Evolutionary conservation across 2,888 invertebrate species (phyloP), one percentile per base, ranked within the genome.

Genomic region (Augiades crinisus): DNA sequence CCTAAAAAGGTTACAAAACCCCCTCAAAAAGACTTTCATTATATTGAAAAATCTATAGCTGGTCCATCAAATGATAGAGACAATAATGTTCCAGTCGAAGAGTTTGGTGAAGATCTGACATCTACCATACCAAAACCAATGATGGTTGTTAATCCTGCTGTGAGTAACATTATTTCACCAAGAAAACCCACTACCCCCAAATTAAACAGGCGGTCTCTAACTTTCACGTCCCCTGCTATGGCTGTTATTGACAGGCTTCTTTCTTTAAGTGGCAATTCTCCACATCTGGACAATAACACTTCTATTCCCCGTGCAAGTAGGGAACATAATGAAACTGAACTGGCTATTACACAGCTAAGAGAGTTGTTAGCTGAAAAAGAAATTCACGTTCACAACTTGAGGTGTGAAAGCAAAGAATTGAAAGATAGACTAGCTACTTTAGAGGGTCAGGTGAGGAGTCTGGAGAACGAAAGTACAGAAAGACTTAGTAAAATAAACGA

Each of bases 351-450:
- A 7, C 82, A 89, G 55, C 67, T 92, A 17, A 80, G 91, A 62
- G 87, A 91, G 56, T 73, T 91, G 34, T 83, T 92, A 54, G 77
- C 91, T 21, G 90, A 91, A 65, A 89, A 91, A 57, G 92, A 92
- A 72, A 80, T 90, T 38, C 76, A 88, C 55, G 78, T 91, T 27
- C 88, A 90, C 60, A 85, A 85, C 58, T 81, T 91, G 53, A 81
- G 87, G 64, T 80, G 81, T 8, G 86, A 91, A 58, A 84, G 83
- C 49, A 84, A 86, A 55, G 86, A 90, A 58, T 64, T 91, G 34
- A 87, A 85, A 53, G 84, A 85, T 45, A 85, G 91, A 68, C 78
- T 91, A 52, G 56, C 63, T 10, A 64, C 62, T 16, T 67, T 88
- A 57, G 85, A 88, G 70, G 67, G 75, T 24, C 86, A 86, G 67